A percentile compares a stretch with the other conserved stretches of the same genome.
Evolutionary conservation across 2,888 invertebrate species (phyloP).

Genomic region (Himalopsyche anomala): DNA sequence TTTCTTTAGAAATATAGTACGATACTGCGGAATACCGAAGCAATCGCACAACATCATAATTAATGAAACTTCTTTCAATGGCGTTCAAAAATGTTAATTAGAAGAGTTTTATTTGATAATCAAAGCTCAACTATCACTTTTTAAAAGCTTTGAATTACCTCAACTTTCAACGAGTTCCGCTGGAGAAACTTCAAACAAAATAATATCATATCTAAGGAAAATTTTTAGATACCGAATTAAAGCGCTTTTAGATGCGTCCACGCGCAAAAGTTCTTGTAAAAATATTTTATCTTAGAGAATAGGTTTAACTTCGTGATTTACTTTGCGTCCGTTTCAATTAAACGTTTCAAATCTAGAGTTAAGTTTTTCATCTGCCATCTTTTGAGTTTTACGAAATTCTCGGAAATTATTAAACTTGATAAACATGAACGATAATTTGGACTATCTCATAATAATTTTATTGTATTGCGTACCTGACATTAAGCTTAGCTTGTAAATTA

Average conservation of each 20-base stretch:
- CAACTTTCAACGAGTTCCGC: not conserved
- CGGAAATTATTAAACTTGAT: too few species aligned
- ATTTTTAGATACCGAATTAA: not conserved
- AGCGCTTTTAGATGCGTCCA: not conserved
- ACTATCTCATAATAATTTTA: too few species aligned
- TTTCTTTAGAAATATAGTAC: not conserved
- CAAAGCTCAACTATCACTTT: conserved; percentile 8
- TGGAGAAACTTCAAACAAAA: conserved; percentile 1
- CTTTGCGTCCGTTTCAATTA: conserved; percentile 28
- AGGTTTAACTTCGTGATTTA: conserved; percentile 46
- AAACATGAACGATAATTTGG: not conserved
- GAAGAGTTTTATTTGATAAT: not conserved
- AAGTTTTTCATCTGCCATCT: conserved; percentile 41
- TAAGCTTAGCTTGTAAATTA: too few species aligned
- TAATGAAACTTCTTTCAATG: not conserved
- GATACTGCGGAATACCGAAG: not conserved
- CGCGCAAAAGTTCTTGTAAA: conserved; percentile 25
- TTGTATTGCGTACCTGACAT: too few species aligned
- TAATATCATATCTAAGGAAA: not conserved
- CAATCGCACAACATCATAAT: not conserved
- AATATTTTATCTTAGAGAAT: conserved; percentile 50
- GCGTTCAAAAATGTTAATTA: not conserved
- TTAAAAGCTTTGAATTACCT: not conserved
- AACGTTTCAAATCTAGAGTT: conserved; percentile 32
- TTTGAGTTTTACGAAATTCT: not conserved